Evolutionary conservation across 2,888 invertebrate genomes (phyloP).

Genomic region (Tipula helvola): DNA sequence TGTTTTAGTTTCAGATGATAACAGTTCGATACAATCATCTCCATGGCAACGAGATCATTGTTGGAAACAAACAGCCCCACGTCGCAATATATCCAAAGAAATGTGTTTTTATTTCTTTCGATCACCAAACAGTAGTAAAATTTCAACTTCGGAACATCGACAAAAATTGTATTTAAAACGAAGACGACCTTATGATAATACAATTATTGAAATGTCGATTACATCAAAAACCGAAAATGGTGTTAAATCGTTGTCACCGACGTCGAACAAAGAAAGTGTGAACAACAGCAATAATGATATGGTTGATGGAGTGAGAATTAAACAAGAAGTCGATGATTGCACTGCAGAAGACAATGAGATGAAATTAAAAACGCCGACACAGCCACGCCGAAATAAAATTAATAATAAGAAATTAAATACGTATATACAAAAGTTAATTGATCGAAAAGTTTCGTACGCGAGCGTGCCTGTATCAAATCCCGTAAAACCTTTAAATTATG

Average conservation of each 20-base stretch:
- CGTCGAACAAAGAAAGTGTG: constrained; percentile 12
- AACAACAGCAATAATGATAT: constrained; percentile 12
- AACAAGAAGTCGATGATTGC: background rate
- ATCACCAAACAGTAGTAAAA: constrained; percentile 29
- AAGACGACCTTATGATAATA: constrained; percentile 51
- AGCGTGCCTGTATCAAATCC: background rate
- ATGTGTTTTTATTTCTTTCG: constrained; percentile 46
- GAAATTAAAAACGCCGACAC: constrained; percentile 12
- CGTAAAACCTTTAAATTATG: background rate
- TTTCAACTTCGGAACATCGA: constrained; percentile 28
- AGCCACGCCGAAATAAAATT: background rate
- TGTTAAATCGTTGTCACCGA: constrained; percentile 10
- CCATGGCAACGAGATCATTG: constrained; percentile 85
- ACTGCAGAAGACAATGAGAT: background rate
- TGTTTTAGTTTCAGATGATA: constrained; percentile 68
- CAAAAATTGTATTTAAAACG: constrained; percentile 38
- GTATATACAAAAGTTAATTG: constrained; percentile 33
- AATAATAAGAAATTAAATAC: constrained; percentile 23
- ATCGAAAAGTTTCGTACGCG: constrained; percentile 22
- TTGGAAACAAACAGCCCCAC: constrained; percentile 73
- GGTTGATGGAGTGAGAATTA: constrained; percentile 15
- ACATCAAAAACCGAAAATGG: constrained; percentile 11
- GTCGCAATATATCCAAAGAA: constrained; percentile 59
- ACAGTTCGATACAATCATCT: constrained; percentile 79
- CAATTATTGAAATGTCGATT: background rate